Percentiles rank a stretch among this genome's conserved stretches.
Conservation (phyloP, 1,140 invertebrate genomes). For the Streblospio benedicti region DNA sequence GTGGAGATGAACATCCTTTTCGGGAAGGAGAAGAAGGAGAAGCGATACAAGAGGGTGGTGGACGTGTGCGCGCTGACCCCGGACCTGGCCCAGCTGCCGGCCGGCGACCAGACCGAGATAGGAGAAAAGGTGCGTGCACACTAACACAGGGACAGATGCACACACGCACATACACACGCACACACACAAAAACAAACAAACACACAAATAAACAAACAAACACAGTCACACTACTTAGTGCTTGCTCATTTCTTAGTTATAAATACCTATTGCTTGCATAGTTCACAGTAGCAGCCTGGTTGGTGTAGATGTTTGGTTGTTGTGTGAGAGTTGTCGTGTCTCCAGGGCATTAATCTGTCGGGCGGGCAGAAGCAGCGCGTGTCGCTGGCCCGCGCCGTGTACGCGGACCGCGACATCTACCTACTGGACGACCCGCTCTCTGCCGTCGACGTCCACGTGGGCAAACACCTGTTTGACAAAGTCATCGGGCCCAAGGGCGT, state of each 20-base stretch:
- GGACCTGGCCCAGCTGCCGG: constrained; percentile 59
- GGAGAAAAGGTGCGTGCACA: constrained; percentile 39
- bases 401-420: constrained; percentile 59
- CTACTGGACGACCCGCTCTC: constrained; percentile 57
- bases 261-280: too few relatives aligned
- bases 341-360: constrained; percentile 41
- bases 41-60: constrained; percentile 47
- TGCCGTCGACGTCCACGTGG: constrained; percentile 50
- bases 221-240: constrained; percentile 1
- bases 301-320: too few relatives aligned
- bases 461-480: constrained; percentile 37
- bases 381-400: constrained; percentile 42
- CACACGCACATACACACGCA: background rate
- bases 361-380: constrained; percentile 48
- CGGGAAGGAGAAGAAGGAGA: constrained; percentile 51
- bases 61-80: constrained; percentile 54
- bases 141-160: background rate
- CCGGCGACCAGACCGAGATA: constrained; percentile 59
- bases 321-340: too few relatives aligned
- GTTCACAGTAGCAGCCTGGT: too few relatives aligned
- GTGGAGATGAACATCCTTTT: constrained; percentile 76
- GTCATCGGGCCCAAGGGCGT: constrained; percentile 49
- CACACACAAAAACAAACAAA: background rate
- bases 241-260: too few relatives aligned
- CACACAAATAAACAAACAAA: background rate